Base-by-base conservation (phyloP, 2,113 vertebrate genomes). In the Calcarius ornatus region DNA sequence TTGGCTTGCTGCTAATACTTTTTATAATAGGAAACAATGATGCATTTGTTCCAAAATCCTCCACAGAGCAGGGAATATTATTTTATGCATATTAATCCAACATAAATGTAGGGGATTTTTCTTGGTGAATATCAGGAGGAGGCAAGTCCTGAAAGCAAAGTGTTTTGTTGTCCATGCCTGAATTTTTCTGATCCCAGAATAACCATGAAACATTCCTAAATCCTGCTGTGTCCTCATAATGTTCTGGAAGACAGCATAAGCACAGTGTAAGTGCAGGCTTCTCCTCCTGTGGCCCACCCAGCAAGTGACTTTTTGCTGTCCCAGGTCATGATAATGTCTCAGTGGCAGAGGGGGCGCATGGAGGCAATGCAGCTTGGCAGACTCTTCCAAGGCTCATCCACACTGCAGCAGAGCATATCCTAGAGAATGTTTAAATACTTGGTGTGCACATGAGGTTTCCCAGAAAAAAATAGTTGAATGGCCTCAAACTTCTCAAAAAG, bases 311-410 rank as follows among this genome's bases (percentile, higher is more conserved):
- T 86, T 91, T 61, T 89, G 24, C 27, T 64, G 9, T 28, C 18
- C 5, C 9, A 12, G 20, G 9, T 59, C 69, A 60, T 31, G 35
- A 38, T 22, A 45, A 28, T 12, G 5, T 35, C 76, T 78, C 31
- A 37, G 25, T 0, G 3, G 7, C 25, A 59, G 35, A 14, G 61
- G 14, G 8, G 40, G 9, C 12, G 43, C 3, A 4, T 4, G 21
- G 25, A 37, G 6, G 11, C 69, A 28, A 33, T 3, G 20, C n/a
- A 15, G 16, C 27, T 31, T 47, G 18, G 7, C 31, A 91, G 69
- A 37, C 8, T 30, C 35, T 78, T 71, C 27, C 38, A 28, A 50
- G 12, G 30, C 7, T 79, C 10, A 20, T 59, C 27, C 30, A 28
- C 61, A 28, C 24, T 42, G 18, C 33, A 78, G 42, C 27, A 35